phyloP scores from a whole-genome alignment of 2,888 invertebrate species.

The Odontomyia ornata region DNA sequence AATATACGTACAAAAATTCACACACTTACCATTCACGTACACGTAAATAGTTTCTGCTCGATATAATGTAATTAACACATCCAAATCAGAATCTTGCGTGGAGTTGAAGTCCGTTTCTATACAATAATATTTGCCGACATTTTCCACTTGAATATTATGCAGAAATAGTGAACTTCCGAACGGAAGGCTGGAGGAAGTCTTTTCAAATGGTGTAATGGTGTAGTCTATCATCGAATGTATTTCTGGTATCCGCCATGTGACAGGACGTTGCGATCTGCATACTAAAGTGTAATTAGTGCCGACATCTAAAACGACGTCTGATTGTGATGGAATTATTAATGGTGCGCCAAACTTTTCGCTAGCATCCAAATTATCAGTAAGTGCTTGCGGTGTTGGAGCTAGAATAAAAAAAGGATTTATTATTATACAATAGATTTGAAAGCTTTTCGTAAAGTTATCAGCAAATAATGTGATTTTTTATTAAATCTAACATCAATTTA shows the following conservation, averaged over 20 bases:
- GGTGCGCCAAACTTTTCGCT: constrained; percentile 56
- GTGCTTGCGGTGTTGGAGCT: constrained; percentile 1
- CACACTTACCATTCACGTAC: constrained; percentile 67
- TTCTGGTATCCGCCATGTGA: constrained; percentile 61
- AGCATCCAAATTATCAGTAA: background rate
- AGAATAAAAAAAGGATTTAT: background rate
- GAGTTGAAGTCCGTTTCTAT: constrained; percentile 58
- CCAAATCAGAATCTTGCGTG: constrained; percentile 57
- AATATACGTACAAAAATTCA: no score
- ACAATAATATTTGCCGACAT: constrained; percentile 70
- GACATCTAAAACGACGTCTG: constrained; percentile 59
- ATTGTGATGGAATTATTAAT: constrained; percentile 59
- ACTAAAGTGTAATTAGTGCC: constrained; percentile 61
- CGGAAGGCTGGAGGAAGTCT: constrained; percentile 54
- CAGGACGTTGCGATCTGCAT: constrained; percentile 64
- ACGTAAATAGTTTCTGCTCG: constrained; percentile 66
- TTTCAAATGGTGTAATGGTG: constrained; percentile 42
- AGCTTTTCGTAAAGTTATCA: background rate
- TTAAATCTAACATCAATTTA: background rate
- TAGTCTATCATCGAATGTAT: background rate
- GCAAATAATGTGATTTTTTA: background rate
- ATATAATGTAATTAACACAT: constrained; percentile 58
- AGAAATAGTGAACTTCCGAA: constrained; percentile 66
- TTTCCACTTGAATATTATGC: constrained; percentile 63
- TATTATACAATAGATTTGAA: background rate